Conservation (phyloP, 2,888 invertebrate genomes). For the Melinaea marsaeus region DNA sequence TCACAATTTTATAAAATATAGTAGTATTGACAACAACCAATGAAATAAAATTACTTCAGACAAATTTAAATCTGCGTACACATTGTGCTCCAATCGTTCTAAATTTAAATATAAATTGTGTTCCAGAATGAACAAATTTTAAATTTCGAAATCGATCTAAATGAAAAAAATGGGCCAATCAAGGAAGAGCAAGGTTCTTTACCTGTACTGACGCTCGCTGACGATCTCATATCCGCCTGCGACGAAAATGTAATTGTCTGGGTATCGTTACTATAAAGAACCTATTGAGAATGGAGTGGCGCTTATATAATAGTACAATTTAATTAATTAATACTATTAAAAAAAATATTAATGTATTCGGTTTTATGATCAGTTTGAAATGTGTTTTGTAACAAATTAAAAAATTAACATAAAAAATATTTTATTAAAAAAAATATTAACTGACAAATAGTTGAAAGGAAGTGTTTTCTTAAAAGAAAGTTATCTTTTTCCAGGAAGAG, state of each 20-base stretch:
- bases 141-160: slow-evolving; percentile 48
- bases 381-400: too few relatives aligned
- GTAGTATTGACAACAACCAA: not conserved
- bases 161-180: slow-evolving; percentile 29
- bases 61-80: too few relatives aligned
- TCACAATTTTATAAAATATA: slow-evolving; percentile 2
- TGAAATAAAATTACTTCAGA: too few relatives aligned
- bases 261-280: slow-evolving; percentile 53
- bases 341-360: too few relatives aligned
- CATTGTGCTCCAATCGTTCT: not conserved
- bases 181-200: slow-evolving; percentile 35
- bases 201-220: slow-evolving; percentile 58
- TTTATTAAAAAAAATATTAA: too few relatives aligned
- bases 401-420: too few relatives aligned
- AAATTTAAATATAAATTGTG: not conserved
- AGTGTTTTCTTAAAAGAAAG: not conserved
- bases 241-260: slow-evolving; percentile 73
- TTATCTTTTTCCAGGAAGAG: slow-evolving; percentile 58
- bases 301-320: slow-evolving; percentile 6
- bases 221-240: slow-evolving; percentile 52
- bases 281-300: slow-evolving; percentile 60
- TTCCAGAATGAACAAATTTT: slow-evolving; percentile 62
- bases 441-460: too few relatives aligned
- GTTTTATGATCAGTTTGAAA: too few relatives aligned
- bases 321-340: too few relatives aligned